Base-by-base conservation (phyloP, 1,140 invertebrate species). In the Polypedilum pembai region DNA sequence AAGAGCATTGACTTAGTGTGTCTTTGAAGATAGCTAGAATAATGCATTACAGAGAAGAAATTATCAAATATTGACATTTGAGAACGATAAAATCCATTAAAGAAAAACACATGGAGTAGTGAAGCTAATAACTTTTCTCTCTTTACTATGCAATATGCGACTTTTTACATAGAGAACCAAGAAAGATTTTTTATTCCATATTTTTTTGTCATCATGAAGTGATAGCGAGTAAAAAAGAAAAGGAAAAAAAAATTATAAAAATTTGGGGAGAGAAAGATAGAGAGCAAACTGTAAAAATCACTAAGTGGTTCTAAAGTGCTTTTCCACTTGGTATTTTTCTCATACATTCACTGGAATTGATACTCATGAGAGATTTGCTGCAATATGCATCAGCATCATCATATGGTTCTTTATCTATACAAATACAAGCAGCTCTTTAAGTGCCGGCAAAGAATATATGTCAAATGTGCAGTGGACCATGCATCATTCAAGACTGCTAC, bases 211-310 rank as follows among this genome's bases (percentile, higher is more conserved):
- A 56, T 56, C n/a, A 56, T 56, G 4, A n/a, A 12, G 12, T 12
- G 3, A 56, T 45, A n/a, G 45, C 45, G n/a, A 56, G 12, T 45
- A n/a, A 5, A 33, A 3, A 33, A 3, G 24, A 33, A 1, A 33
- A 5, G 24, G 24, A 33, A 33, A 33, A 33, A 5, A 33, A 33
- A 3, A 3, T 33, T 33, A 33, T 33, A 33, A 33, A 3, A 33
- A 33, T 33, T 33, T 33, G 24, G 24, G 24, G 24, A 33, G 24
- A 33, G 24, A 33, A 33, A 33, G 24, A 56, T n/a, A n/a, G n/a
- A n/a, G n/a, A n/a, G n/a, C n/a, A 69, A 69, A 18, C 65, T 69
- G 65, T 69, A 20, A 69, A 69, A 69, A 69, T 69, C 65, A 69
- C 65, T 69, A 69, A 69, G 65, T 69, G 65, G 17, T 69, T 69